These are phyloP conservation scores for Dolichopus griseipennis DNA, from an alignment of 2,888 invertebrate genomes.

Conservation along the genomic window DNA sequence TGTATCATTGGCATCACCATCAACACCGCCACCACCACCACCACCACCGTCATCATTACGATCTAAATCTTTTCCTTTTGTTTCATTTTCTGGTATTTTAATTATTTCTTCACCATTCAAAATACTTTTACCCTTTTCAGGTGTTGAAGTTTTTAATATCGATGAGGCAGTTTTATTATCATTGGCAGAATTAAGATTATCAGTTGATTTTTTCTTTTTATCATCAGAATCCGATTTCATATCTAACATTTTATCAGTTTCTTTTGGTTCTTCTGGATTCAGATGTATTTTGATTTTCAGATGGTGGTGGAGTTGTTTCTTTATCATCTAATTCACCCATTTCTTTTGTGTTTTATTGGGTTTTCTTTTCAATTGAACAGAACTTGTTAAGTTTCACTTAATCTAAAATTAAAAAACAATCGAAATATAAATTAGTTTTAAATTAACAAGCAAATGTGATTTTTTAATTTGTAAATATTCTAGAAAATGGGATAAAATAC, in stretches of 20 bases:
- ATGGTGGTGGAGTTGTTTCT: conserved; percentile 36
- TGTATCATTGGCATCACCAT: not conserved
- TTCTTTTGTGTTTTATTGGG: conserved; percentile 6
- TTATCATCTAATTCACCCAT: conserved; percentile 44
- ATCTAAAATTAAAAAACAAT: too few species aligned
- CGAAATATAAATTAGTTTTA: too few species aligned
- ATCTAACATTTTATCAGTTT: conserved; percentile 43
- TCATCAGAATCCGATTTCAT: conserved; percentile 27
- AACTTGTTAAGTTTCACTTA: too few species aligned
- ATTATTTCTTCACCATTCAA: conserved; percentile 36
- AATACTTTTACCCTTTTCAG: conserved; percentile 20
- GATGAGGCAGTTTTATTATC: conserved; percentile 26
- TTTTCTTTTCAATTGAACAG: too few species aligned
- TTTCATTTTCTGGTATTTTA: conserved; percentile 32
- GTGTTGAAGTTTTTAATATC: conserved; percentile 12
- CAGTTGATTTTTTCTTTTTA: not conserved
- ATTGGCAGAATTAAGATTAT: conserved; percentile 23
- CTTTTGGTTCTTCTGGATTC: conserved; percentile 38
- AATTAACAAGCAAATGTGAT: too few species aligned
- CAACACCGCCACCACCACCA: conserved; percentile 11
- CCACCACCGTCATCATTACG: conserved; percentile 11
- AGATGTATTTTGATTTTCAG: conserved; percentile 26
- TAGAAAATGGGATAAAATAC: too few species aligned
- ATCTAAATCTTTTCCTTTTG: conserved; percentile 17
- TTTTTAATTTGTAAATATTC: too few species aligned